These are phyloP conservation scores for Amiota minor DNA, from an alignment of 2,888 invertebrate genomes.

Conservation along the genomic window DNA sequence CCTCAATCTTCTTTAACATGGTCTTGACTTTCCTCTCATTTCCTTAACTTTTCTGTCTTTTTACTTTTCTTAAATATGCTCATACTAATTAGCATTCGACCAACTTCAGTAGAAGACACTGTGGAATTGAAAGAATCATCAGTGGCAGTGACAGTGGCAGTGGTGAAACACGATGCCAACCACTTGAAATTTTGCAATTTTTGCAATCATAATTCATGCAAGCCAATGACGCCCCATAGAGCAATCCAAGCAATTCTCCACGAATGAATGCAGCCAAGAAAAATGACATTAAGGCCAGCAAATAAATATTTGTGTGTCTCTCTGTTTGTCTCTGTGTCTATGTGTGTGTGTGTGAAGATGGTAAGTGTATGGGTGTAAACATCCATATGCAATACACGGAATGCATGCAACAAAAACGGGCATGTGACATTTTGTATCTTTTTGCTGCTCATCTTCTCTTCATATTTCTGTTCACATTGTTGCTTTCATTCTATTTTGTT, in stretches of 20 bases:
- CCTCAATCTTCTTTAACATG: too few relatives aligned
- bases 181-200: slow-evolving; percentile 13
- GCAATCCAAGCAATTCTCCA: not conserved
- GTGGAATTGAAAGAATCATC: too few relatives aligned
- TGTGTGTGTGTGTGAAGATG: not conserved
- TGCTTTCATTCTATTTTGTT: not conserved
- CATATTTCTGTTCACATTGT: not conserved
- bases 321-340: not conserved
- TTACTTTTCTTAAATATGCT: too few relatives aligned
- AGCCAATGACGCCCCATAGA: slow-evolving; percentile 12
- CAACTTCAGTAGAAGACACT: too few relatives aligned
- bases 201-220: slow-evolving; percentile 23
- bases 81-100: too few relatives aligned
- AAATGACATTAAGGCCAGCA: slow-evolving; percentile 21
- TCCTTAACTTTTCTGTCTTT: too few relatives aligned
- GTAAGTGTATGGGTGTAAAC: too few relatives aligned
- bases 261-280: slow-evolving; percentile 5
- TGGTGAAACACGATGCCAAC: slow-evolving; percentile 11
- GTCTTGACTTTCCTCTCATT: too few relatives aligned
- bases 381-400: too few relatives aligned
- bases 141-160: not conserved
- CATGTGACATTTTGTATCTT: too few relatives aligned
- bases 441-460: too few relatives aligned
- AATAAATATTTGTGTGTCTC: slow-evolving; percentile 1
- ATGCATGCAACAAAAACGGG: too few relatives aligned